Percentiles rank a stretch among this genome's conserved stretches.
These are phyloP conservation scores for Sebastes jordani DNA, from an alignment of 2,797 vertebrate species.

Conservation along the genomic window DNA sequence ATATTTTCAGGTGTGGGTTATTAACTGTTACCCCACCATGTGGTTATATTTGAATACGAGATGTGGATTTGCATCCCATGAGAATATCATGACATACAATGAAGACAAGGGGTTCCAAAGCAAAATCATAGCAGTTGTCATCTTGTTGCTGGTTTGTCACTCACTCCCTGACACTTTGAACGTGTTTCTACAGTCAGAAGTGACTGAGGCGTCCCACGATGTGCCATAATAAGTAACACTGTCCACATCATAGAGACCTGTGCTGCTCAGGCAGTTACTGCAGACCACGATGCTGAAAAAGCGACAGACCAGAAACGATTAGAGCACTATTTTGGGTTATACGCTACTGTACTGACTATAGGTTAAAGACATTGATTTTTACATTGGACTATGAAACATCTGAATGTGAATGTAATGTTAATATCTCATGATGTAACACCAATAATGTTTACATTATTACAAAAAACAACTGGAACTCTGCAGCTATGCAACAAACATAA, in stretches of 20 bases:
- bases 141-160: conserved; percentile 6
- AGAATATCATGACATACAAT: conserved; percentile 8
- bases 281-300: conserved; percentile 10
- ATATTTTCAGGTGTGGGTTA: conserved; percentile 24
- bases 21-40: conserved; percentile 13
- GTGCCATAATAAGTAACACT: conserved; percentile 55
- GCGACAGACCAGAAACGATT: neutral
- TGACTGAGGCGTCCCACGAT: conserved; percentile 38
- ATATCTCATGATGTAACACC: neutral
- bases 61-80: conserved; percentile 10
- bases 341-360: neutral
- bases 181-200: conserved; percentile 20
- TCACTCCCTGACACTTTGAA: neutral
- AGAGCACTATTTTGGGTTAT: neutral
- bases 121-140: neutral
- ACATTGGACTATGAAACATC: neutral
- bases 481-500: neutral
- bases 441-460: neutral
- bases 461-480: neutral
- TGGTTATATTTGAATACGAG: conserved; percentile 33
- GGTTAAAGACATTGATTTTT: neutral
- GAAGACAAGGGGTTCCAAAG: neutral
- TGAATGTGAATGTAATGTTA: neutral
- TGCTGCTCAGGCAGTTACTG: conserved; percentile 48
- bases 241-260: conserved; percentile 71